Evolutionary conservation across 2,113 vertebrate species (phyloP), one percentile per base, ranked within the genome.

Genomic region (Trinectes maculatus): DNA sequence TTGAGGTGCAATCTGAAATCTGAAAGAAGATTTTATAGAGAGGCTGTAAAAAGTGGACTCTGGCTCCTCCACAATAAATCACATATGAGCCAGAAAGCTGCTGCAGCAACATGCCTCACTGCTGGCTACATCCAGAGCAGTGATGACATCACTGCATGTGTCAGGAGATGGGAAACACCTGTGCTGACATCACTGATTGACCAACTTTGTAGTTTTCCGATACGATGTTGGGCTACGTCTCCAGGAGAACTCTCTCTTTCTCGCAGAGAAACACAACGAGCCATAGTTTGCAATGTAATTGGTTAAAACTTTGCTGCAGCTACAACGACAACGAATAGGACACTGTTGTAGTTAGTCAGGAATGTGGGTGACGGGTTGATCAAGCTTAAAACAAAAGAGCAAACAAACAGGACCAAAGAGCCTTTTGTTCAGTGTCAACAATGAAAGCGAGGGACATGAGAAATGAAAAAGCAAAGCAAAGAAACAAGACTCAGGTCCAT

Each of bases 341-440:
- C 31, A 25, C 51, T 54, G 36, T 52, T 9, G 42, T 60, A 10
- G 43, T 51, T 65, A 69, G 52, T 51, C 42, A 57, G 34, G 49
- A 18, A 54, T 51, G 53, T 37, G 33, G n/a, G 21, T 63, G 51
- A 64, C 75, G 70, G 58, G 49, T 59, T 74, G 49, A 62, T 75
- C 28, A 37, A 37, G 19, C 13, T 11, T n/a, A 18, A 77, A 81
- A 81, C 77, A 70, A 67, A n/a, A 79, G 66, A 57, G 16, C 39
- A 74, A 61, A 42, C 52, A 46, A 16, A 34, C 33, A 51, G 52
- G 31, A 65, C 22, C 40, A 49, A 36, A 51, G 40, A 65, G 25
- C 36, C 65, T 74, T 80, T 72, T 75, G 51, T 64, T 59, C n/a
- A 13, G 39, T 21, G 39, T 43, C 46, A n/a, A n/a, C n/a, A n/a